Evolutionary conservation across 2,113 vertebrate genomes (phyloP), one percentile per base, ranked within the genome.

Genomic region (Mohoua ochrocephala): DNA sequence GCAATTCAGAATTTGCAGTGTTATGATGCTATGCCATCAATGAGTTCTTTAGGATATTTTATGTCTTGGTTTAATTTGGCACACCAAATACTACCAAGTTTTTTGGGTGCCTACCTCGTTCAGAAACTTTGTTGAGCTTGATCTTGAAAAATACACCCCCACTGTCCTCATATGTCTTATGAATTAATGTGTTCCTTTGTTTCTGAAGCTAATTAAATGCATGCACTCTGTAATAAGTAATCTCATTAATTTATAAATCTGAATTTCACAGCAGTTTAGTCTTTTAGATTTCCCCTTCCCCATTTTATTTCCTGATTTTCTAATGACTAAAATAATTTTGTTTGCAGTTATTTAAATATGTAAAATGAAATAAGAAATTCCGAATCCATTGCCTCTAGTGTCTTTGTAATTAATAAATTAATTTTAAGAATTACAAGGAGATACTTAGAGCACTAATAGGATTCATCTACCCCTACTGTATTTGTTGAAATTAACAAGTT

Each of bases 131-230:
- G 3, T 84, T 68, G 63, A 91, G 26, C 74, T 86, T 76, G 56
- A n/a, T 86, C 64, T 77, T 63, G 31, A 90, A 85, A 94, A 81
- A 65, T 75, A 83, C 7, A 70, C 11, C 47, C 49, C 44, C 27
- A 22, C 68, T 92, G 33, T 94, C 75, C 69, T 96, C 52, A 63
- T 54, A 11, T 96, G 26, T 86, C 39, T 70, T 68, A 83, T 2
- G 33, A 94, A 91, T 96, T 77, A 94, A 87, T 93, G 44, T 86
- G 13, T 86, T 85, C 79, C 60, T 86, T 85, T 95, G 64, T 94
- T 91, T 88, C 88, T 87, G 79, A 67, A 83, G 85, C 92, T 94
- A 94, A 96, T 94, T 91, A 88, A 95, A 95, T 94, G 95, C 95
- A 93, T 96, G 94, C 84, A 91, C 17, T 95, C 61, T 90, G 30